phyloP scores from a whole-genome alignment of 2,888 invertebrate genomes.

The Cerceris ruficornis region DNA sequence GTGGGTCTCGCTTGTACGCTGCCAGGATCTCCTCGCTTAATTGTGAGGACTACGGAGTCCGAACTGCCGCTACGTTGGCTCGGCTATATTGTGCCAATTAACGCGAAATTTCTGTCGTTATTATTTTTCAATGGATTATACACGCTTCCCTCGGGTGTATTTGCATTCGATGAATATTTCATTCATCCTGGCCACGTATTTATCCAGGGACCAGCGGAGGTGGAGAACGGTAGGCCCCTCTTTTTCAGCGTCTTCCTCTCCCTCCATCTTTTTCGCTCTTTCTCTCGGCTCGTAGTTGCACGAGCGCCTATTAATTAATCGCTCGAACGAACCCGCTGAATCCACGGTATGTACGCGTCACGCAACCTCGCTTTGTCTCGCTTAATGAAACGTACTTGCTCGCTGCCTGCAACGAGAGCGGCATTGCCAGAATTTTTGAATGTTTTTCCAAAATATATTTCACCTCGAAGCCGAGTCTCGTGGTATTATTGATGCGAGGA shows the following conservation, averaged over 20 bases:
- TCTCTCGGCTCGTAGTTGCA: slow-evolving; percentile 11
- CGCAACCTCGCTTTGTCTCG: slow-evolving; percentile 21
- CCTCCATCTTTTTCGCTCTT: too few relatives aligned
- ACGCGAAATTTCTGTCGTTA: slow-evolving; percentile 74
- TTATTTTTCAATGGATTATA: slow-evolving; percentile 74
- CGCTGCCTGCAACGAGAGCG: background rate
- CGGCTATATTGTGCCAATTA: slow-evolving; percentile 77
- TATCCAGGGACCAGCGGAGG: background rate
- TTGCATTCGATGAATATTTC: slow-evolving; percentile 77
- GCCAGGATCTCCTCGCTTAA: slow-evolving; percentile 74
- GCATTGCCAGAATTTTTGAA: background rate
- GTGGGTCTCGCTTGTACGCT: slow-evolving; percentile 38
- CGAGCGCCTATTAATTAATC: slow-evolving; percentile 59
- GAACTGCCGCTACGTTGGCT: slow-evolving; percentile 42
- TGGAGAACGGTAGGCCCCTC: too few relatives aligned
- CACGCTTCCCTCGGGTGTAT: slow-evolving; percentile 63
- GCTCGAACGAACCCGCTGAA: slow-evolving; percentile 35
- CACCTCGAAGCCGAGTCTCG: too few relatives aligned
- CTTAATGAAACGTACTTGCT: slow-evolving; percentile 8
- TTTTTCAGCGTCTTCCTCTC: too few relatives aligned
- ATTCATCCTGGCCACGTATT: slow-evolving; percentile 34
- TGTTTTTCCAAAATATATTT: background rate
- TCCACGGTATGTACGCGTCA: slow-evolving; percentile 18
- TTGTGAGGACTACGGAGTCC: slow-evolving; percentile 67
- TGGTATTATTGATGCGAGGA: too few relatives aligned